Conservation (phyloP, 2,113 vertebrate species). For the Burhinus oedicnemus region DNA sequence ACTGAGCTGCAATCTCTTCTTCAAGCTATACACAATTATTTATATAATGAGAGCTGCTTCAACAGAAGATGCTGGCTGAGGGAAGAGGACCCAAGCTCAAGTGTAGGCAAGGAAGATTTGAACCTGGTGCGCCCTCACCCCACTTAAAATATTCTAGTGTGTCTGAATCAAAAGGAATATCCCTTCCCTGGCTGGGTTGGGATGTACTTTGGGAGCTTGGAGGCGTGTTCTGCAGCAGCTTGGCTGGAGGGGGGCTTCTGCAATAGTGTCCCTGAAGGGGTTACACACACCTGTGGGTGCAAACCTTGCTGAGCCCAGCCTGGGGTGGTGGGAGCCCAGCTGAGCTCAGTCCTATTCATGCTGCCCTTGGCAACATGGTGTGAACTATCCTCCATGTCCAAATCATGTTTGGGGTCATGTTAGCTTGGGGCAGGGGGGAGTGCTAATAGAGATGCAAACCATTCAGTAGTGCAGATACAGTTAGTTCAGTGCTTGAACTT, state of each 20-base stretch:
- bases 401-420: neutral
- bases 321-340: too few species aligned
- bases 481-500: neutral
- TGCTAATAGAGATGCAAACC: neutral
- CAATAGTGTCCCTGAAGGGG: rapidly evolving
- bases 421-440: neutral
- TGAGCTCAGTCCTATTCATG: neutral
- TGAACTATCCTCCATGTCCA: neutral
- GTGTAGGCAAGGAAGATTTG: neutral
- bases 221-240: neutral
- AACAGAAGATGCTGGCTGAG: neutral
- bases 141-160: neutral
- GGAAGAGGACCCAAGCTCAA: neutral
- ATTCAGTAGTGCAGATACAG: neutral
- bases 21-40: neutral
- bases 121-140: neutral
- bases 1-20: neutral
- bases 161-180: neutral
- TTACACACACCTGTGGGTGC: rapidly evolving
- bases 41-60: neutral
- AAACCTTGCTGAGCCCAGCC: neutral
- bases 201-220: neutral
- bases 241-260: neutral
- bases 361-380: neutral
- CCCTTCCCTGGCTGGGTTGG: neutral